Conservation (phyloP, 2,113 vertebrate genomes). For the Antigone vipio region DNA sequence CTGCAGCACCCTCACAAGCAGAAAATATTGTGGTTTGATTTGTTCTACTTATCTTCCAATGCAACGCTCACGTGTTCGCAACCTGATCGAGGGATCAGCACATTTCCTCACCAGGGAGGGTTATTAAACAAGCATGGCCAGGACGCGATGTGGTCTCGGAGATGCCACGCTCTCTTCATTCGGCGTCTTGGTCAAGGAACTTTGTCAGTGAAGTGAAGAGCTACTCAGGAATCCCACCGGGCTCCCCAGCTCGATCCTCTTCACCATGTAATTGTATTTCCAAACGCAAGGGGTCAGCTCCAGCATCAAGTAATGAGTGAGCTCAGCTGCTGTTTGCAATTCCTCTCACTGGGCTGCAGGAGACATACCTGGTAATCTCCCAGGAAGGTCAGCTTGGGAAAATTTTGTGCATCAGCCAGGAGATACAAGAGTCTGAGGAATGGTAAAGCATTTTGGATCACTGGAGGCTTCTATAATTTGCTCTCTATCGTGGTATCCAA, state of each 20-base stretch:
- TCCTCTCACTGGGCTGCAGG: background rate
- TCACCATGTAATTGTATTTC: background rate
- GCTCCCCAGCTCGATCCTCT: background rate
- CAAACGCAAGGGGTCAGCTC: accelerated
- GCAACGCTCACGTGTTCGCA: background rate
- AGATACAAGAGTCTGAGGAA: background rate
- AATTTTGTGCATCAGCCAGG: background rate
- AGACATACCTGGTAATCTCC: accelerated
- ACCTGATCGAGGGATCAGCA: accelerated
- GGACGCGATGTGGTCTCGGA: accelerated
- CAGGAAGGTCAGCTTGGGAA: background rate
- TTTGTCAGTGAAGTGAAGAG: background rate
- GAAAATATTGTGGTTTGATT: background rate
- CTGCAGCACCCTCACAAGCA: accelerated
- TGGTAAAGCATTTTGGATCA: background rate
- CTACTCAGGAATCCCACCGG: background rate
- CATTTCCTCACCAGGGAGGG: background rate
- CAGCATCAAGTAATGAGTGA: accelerated
- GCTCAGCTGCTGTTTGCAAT: background rate
- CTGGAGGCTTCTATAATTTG: background rate
- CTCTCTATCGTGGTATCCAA: background rate
- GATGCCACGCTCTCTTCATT: background rate
- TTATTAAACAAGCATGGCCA: background rate
- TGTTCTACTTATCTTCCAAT: accelerated
- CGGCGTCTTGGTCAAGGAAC: background rate